Evolutionary conservation across 1,140 invertebrate species (phyloP).

Genomic region (Propsilocerus akamusi): DNA sequence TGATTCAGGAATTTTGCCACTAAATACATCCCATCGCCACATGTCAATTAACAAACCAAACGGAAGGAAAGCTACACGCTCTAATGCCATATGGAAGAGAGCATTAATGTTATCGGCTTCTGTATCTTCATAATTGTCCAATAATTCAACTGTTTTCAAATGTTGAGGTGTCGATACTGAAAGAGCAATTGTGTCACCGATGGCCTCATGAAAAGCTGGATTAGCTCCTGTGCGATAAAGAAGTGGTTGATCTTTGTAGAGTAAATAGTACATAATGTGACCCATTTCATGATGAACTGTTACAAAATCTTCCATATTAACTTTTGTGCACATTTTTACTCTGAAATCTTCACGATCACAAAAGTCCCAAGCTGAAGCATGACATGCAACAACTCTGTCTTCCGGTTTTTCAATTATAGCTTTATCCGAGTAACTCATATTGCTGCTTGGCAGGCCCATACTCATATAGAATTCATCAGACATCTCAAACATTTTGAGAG

Average conservation of each 20-base stretch:
- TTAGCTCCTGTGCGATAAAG: slow-evolving; percentile 51
- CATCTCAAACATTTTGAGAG: slow-evolving; percentile 49
- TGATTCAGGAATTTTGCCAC: slow-evolving; percentile 24
- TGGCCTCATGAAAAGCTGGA: slow-evolving; percentile 56
- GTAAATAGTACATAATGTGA: slow-evolving; percentile 54
- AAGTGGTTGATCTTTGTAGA: slow-evolving; percentile 46
- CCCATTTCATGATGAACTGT: slow-evolving; percentile 64
- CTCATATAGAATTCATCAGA: slow-evolving; percentile 59
- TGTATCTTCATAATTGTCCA: slow-evolving; percentile 24
- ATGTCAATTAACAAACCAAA: slow-evolving; percentile 32
- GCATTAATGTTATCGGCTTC: slow-evolving; percentile 36
- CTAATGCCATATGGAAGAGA: slow-evolving; percentile 36
- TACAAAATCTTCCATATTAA: slow-evolving; percentile 43
- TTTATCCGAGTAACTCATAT: slow-evolving; percentile 1
- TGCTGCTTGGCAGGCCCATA: slow-evolving; percentile 7
- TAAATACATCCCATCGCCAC: slow-evolving; percentile 36
- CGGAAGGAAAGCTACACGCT: slow-evolving; percentile 40
- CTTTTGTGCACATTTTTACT: slow-evolving; percentile 63
- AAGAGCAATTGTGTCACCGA: slow-evolving; percentile 46
- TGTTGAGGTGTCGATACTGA: slow-evolving; percentile 38
- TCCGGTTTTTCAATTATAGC: slow-evolving; percentile 28
- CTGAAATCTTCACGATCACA: slow-evolving; percentile 26
- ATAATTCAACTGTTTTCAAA: slow-evolving; percentile 24
- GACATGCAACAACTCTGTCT: slow-evolving; percentile 42
- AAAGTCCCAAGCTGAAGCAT: slow-evolving; percentile 29